phyloP scores from a whole-genome alignment of 2,888 invertebrate genomes.

The Drosophila prolongata region DNA sequence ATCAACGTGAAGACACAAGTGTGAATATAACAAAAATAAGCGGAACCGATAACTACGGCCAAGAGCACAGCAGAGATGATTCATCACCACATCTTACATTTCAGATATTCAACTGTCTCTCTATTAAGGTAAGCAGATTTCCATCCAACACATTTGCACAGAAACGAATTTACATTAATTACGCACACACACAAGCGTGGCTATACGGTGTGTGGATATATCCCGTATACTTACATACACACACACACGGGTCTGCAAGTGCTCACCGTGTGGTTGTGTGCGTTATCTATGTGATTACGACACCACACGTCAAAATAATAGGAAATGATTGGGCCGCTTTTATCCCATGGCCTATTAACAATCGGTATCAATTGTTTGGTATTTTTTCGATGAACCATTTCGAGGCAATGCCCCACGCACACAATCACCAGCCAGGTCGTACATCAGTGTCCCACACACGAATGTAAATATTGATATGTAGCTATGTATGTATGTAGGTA shows the following conservation, averaged over 20 bases:
- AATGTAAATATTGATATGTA: slow-evolving; percentile 40
- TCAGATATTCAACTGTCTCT: slow-evolving; percentile 91
- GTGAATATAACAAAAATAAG: slow-evolving; percentile 40
- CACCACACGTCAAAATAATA: slow-evolving; percentile 48
- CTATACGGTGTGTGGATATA: slow-evolving; percentile 17
- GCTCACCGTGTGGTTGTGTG: slow-evolving; percentile 16
- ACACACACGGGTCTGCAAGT: slow-evolving; percentile 16
- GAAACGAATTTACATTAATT: slow-evolving; percentile 41
- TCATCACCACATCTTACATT: slow-evolving; percentile 85
- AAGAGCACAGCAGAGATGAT: slow-evolving; percentile 76
- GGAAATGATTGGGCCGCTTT: slow-evolving; percentile 34
- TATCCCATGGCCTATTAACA: slow-evolving; percentile 44
- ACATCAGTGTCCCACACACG: slow-evolving; percentile 33
- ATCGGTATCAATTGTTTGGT: slow-evolving; percentile 43
- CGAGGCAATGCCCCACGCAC: slow-evolving; percentile 30
- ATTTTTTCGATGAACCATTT: slow-evolving; percentile 34
- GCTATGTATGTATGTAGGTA: slow-evolving; percentile 11
- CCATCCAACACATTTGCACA: slow-evolving; percentile 61
- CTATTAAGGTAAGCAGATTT: slow-evolving; percentile 89
- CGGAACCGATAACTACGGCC: slow-evolving; percentile 52
- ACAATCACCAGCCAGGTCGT: slow-evolving; percentile 18
- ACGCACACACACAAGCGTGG: slow-evolving; percentile 21
- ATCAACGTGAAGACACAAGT: slow-evolving; percentile 41
- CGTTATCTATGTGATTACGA: slow-evolving; percentile 55
- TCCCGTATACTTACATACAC: slow-evolving; percentile 15